Conservation (phyloP, 2,113 vertebrate species). For the Dromas ardeola region DNA sequence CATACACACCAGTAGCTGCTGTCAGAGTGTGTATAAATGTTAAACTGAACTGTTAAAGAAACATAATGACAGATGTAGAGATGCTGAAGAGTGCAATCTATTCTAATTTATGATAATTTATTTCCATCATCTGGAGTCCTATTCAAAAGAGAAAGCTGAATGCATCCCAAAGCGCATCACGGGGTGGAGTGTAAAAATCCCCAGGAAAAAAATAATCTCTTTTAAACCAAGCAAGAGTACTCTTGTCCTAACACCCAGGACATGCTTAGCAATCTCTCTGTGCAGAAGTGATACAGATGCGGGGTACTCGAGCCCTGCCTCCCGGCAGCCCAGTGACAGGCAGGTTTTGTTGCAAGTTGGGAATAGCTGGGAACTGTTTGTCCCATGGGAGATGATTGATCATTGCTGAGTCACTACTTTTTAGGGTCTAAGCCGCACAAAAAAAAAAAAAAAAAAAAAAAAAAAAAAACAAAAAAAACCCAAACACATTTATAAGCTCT, state of each 20-base stretch:
- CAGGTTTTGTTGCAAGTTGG: neutral
- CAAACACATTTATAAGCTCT: neutral
- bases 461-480: neutral
- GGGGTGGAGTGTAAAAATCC: conserved; percentile 47
- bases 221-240: conserved; percentile 8
- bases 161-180: conserved; percentile 60
- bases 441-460: neutral
- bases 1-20: conserved; percentile 69
- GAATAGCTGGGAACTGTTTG: conserved; percentile 44
- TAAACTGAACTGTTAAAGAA: conserved; percentile 73
- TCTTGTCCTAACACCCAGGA: conserved; percentile 34
- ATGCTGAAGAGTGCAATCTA: conserved; percentile 73
- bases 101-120: conserved; percentile 75
- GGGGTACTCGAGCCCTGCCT: neutral
- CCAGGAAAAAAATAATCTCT: conserved; percentile 21
- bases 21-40: conserved; percentile 72
- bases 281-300: conserved; percentile 14
- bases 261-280: conserved; percentile 19
- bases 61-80: conserved; percentile 73
- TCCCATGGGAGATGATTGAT: conserved; percentile 13
- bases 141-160: conserved; percentile 68
- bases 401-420: conserved; percentile 43
- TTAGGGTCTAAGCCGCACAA: neutral
- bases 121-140: conserved; percentile 70
- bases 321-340: neutral